These are phyloP conservation scores for Galbula dea DNA, from an alignment of 2,113 vertebrate species.

Conservation along the genomic window DNA sequence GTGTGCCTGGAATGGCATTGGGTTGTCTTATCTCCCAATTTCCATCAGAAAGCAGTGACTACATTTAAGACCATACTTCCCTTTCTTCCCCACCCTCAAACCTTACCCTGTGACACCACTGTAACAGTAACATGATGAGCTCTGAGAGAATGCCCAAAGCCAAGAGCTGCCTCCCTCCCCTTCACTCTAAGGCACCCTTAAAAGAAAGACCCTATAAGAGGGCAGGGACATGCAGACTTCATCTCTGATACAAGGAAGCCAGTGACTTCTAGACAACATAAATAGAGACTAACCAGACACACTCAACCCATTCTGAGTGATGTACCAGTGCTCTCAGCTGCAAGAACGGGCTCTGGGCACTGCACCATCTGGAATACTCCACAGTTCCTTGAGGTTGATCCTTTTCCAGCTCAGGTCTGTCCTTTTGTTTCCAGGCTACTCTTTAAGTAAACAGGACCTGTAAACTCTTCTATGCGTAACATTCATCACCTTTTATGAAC, in stretches of 20 bases:
- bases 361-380: neutral
- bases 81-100: neutral
- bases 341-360: neutral
- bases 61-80: neutral
- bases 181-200: constrained; percentile 45
- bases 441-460: constrained; percentile 9
- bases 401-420: neutral
- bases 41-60: neutral
- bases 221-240: neutral
- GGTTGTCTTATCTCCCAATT: neutral
- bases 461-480: constrained; percentile 30
- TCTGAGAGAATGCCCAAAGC: neutral
- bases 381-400: neutral
- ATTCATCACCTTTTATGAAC: constrained; percentile 13
- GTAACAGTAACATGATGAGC: neutral
- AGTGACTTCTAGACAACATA: neutral
- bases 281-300: neutral
- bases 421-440: neutral
- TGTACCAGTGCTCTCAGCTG: neutral
- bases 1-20: neutral
- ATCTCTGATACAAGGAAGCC: neutral
- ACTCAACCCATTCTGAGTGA: neutral
- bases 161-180: neutral
- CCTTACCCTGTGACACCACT: neutral
- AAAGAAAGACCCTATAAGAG: neutral